Conservation (phyloP, 2,888 invertebrate species). For the Fabriciana adippe region DNA sequence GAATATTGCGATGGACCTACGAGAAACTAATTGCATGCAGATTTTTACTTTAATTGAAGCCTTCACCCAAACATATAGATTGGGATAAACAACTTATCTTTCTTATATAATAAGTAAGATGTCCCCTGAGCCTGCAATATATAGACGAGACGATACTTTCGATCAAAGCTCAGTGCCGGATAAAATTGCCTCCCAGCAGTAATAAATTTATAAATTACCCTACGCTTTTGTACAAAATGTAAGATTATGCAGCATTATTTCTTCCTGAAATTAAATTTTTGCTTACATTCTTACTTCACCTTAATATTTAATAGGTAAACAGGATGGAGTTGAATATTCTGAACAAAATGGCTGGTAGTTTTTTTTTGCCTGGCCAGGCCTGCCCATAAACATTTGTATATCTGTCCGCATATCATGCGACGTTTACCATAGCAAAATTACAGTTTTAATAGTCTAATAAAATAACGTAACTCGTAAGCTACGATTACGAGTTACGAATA, state of each 20-base stretch:
- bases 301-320: no score
- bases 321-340: no score
- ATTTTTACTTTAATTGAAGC: background rate
- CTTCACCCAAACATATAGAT: background rate
- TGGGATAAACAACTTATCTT: conserved; percentile 25
- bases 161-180: conserved; percentile 41
- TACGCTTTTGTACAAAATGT: conserved; percentile 20
- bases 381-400: no score
- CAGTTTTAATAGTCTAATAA: no score
- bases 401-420: no score
- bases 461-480: no score
- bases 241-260: conserved; percentile 2
- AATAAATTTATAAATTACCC: conserved; percentile 45
- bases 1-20: no score
- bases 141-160: conserved; percentile 31
- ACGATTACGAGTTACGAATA: no score
- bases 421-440: no score
- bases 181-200: conserved; percentile 54
- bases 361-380: no score
- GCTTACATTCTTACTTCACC: background rate
- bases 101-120: conserved; percentile 46
- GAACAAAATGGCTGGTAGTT: no score
- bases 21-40: background rate
- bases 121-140: conserved; percentile 45
- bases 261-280: conserved; percentile 1